phyloP scores from a whole-genome alignment of 2,797 vertebrate genomes.

The Buceros bicornis region DNA sequence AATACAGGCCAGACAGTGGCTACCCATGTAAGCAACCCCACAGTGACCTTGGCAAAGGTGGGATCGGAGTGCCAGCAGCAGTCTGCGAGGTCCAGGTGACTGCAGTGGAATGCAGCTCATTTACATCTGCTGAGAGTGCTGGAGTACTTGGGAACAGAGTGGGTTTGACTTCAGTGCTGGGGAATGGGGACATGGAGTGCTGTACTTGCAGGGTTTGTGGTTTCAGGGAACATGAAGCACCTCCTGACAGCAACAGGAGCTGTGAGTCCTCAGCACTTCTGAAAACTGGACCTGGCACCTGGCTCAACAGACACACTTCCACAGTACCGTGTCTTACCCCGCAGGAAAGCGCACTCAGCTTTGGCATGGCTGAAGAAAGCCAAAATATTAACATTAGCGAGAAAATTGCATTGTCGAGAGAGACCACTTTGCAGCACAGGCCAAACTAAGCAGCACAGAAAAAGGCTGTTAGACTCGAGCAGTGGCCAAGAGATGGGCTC shows the following conservation, averaged over 20 bases:
- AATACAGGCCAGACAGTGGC: not conserved
- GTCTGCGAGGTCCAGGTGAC: not conserved
- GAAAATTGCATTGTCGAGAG: not conserved
- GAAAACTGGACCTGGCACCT: not conserved
- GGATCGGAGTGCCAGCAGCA: not conserved
- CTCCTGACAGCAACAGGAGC: not conserved
- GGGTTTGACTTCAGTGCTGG: not conserved
- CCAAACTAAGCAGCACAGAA: fast-evolving
- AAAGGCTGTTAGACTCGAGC: not conserved
- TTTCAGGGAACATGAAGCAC: not conserved
- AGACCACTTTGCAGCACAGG: not conserved
- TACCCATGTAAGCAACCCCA: not conserved
- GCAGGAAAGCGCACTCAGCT: not conserved
- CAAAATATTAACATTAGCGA: not conserved
- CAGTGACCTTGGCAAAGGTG: not conserved
- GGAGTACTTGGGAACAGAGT: not conserved
- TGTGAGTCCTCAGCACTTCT: not conserved
- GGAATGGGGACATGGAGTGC: not conserved
- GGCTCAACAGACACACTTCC: not conserved
- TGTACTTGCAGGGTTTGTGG: not conserved
- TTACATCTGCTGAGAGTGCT: not conserved
- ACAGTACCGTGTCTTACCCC: not conserved
- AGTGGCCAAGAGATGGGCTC: not conserved
- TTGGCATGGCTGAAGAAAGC: not conserved
- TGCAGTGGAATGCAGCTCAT: not conserved